These are phyloP conservation scores for Euwallacea similis DNA, from an alignment of 1,140 invertebrate species.

Conservation along the genomic window DNA sequence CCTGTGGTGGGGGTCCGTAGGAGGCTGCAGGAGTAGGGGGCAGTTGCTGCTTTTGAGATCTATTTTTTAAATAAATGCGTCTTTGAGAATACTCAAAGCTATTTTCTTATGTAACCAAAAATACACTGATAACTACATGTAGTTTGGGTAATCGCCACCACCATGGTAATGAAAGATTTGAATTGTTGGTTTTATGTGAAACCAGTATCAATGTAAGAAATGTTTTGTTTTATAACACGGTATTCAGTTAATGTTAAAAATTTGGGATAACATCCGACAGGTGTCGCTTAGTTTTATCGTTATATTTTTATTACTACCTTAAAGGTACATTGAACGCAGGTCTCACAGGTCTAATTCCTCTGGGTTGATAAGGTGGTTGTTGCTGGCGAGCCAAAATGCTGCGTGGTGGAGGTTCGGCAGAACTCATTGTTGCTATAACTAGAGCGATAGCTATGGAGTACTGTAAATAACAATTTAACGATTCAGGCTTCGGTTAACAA, in stretches of 20 bases:
- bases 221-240: no score
- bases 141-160: no score
- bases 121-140: not conserved
- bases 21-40: constrained; percentile 39
- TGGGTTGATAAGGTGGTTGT: constrained; percentile 45
- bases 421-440: constrained; percentile 43
- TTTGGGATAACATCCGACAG: no score
- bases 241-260: no score
- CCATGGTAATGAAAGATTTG: no score
- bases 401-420: constrained; percentile 47
- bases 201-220: no score
- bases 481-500: not conserved
- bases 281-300: no score
- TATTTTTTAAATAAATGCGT: not conserved
- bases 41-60: constrained; percentile 35
- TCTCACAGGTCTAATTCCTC: constrained; percentile 49
- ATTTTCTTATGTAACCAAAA: not conserved
- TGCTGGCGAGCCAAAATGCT: constrained; percentile 27
- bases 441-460: constrained; percentile 44
- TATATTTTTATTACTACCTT: constrained; percentile 13
- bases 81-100: no score
- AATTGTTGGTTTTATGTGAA: no score
- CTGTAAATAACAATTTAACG: constrained; percentile 37
- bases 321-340: constrained; percentile 45
- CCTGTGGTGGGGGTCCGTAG: constrained; percentile 44